phyloP scores from a whole-genome alignment of 2,113 vertebrate species.

The Plecotus auritus region DNA sequence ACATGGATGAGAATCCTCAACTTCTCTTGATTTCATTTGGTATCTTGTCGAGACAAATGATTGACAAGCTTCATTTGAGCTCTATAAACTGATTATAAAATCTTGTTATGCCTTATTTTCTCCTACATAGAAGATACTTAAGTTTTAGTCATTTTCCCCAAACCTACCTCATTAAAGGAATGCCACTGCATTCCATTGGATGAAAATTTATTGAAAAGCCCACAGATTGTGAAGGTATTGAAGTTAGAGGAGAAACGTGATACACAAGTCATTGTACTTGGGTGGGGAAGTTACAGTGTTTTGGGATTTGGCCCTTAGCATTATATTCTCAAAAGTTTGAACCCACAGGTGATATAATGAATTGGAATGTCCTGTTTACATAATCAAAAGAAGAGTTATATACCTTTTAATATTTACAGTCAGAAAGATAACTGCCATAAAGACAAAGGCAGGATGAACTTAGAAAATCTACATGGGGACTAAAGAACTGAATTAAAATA shows the following conservation, averaged over 20 bases:
- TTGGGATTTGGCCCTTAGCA: neutral
- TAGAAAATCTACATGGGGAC: neutral
- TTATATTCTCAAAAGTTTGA: neutral
- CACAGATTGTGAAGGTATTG: neutral
- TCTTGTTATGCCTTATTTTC: neutral
- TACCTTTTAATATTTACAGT: neutral
- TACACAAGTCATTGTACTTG: neutral
- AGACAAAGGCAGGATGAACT: neutral
- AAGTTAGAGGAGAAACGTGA: neutral
- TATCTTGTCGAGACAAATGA: neutral
- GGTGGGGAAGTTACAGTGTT: neutral
- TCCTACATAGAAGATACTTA: neutral
- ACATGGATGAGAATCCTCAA: neutral
- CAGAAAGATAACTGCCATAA: neutral
- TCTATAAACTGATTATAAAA: slow-evolving; percentile 5
- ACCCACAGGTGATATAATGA: neutral
- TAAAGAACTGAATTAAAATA: neutral
- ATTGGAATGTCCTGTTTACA: neutral
- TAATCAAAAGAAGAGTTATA: neutral
- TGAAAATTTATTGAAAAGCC: neutral
- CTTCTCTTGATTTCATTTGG: neutral
- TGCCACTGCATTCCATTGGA: neutral
- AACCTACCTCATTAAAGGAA: neutral
- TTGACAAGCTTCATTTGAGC: slow-evolving; percentile 18
- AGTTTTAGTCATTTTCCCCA: slow-evolving; percentile 5